phyloP scores from a whole-genome alignment of 2,888 invertebrate species.

The Willowsia nigromaculata region DNA sequence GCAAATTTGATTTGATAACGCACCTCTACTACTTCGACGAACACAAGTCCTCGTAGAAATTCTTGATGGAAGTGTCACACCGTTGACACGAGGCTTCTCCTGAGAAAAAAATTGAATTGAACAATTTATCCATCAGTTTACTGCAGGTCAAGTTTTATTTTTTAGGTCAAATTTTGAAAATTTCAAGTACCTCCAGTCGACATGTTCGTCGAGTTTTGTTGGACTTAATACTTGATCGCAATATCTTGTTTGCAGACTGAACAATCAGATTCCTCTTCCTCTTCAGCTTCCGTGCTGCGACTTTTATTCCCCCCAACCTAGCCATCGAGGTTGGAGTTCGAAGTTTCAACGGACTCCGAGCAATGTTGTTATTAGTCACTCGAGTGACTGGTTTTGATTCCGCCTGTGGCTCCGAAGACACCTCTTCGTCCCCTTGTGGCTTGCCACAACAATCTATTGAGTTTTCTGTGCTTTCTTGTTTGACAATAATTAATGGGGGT shows the following conservation, averaged over 20 bases:
- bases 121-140: neutral
- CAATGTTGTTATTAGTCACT: neutral
- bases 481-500: neutral
- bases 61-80: conserved; percentile 39
- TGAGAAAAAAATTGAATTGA: neutral
- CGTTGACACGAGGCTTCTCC: conserved; percentile 44
- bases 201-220: conserved; percentile 46
- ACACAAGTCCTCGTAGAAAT: conserved; percentile 53
- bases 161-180: too few species aligned
- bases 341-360: conserved; percentile 47
- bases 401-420: neutral
- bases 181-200: conserved; percentile 42
- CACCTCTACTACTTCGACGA: conserved; percentile 62
- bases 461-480: neutral
- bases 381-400: neutral
- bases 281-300: conserved; percentile 53
- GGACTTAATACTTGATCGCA: conserved; percentile 57
- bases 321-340: conserved; percentile 57
- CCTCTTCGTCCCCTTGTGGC: neutral
- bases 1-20: neutral
- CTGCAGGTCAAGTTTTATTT: too few species aligned
- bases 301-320: conserved; percentile 54
- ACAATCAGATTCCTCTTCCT: conserved; percentile 56
- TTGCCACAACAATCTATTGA: neutral
- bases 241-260: conserved; percentile 42